phyloP scores from a whole-genome alignment of 2,113 vertebrate species.

The Todiramphus chloris region DNA sequence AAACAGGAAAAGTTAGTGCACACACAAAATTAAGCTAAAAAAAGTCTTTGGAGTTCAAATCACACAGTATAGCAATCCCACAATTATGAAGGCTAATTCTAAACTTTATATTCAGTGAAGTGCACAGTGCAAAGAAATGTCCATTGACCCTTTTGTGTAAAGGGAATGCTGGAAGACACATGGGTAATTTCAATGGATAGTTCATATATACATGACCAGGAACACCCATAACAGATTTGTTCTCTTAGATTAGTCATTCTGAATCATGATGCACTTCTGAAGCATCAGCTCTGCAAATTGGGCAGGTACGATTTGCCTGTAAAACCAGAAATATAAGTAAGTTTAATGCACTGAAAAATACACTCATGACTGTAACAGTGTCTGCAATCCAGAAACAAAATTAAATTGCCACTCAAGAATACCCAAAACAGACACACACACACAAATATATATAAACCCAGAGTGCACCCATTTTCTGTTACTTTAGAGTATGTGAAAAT shows the following conservation, averaged over 20 bases:
- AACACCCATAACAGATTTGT: constrained; percentile 74
- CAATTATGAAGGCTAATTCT: constrained; percentile 80
- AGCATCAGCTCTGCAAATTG: constrained; percentile 94
- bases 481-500: background rate
- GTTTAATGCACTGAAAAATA: background rate
- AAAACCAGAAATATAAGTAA: constrained; percentile 41
- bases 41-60: constrained; percentile 88
- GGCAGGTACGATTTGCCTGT: constrained; percentile 92
- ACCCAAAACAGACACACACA: too few relatives aligned
- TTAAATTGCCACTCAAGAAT: background rate
- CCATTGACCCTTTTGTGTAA: constrained; percentile 79
- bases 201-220: constrained; percentile 76
- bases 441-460: background rate
- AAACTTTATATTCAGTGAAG: constrained; percentile 77
- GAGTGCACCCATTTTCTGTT: background rate
- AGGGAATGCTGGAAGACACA: constrained; percentile 80
- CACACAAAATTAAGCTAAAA: constrained; percentile 80
- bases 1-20: constrained; percentile 84
- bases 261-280: constrained; percentile 94
- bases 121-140: constrained; percentile 82
- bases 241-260: constrained; percentile 80
- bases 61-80: constrained; percentile 80
- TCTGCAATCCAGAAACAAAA: background rate
- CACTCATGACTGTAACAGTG: background rate
- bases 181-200: constrained; percentile 75